Conservation (phyloP, 2,113 vertebrate genomes). For the Miniopterus natalensis region DNA sequence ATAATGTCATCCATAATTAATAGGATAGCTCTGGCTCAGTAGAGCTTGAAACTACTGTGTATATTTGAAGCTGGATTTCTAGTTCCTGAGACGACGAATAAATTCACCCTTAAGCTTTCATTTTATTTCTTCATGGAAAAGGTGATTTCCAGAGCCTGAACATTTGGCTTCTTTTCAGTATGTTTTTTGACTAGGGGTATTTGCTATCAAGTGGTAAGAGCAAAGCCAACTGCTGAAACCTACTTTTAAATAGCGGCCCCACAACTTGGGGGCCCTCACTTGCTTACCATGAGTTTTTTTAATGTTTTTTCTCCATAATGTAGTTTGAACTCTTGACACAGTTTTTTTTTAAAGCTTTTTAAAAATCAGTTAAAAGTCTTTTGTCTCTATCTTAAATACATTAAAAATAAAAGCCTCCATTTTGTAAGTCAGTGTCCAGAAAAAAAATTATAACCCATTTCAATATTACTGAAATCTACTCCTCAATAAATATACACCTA, state of each 20-base stretch:
- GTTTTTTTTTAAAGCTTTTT: not conserved
- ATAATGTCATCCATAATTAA: slow-evolving; percentile 32
- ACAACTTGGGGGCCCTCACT: not conserved
- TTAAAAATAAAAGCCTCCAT: not conserved
- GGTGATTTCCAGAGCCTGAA: not conserved
- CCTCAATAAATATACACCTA: not conserved
- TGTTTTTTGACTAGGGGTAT: not conserved
- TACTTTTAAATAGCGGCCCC: not conserved
- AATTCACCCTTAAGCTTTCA: not conserved
- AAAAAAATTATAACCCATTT: not conserved
- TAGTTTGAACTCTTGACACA: not conserved
- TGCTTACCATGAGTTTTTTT: not conserved
- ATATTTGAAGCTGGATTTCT: slow-evolving; percentile 6
- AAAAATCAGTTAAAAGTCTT: not conserved
- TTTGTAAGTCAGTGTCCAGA: not conserved
- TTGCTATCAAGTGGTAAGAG: not conserved
- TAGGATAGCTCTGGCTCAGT: not conserved
- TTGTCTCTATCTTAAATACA: not conserved
- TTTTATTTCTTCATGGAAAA: slow-evolving; percentile 13
- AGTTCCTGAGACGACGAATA: not conserved
- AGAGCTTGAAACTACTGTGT: not conserved
- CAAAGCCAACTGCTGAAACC: not conserved
- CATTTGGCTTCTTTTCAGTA: not conserved
- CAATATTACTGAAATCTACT: not conserved
- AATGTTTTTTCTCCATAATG: not conserved